Evolutionary conservation across 2,797 vertebrate species (phyloP), one percentile per base, ranked within the genome.

Genomic region (Enteromius radiatus): DNA sequence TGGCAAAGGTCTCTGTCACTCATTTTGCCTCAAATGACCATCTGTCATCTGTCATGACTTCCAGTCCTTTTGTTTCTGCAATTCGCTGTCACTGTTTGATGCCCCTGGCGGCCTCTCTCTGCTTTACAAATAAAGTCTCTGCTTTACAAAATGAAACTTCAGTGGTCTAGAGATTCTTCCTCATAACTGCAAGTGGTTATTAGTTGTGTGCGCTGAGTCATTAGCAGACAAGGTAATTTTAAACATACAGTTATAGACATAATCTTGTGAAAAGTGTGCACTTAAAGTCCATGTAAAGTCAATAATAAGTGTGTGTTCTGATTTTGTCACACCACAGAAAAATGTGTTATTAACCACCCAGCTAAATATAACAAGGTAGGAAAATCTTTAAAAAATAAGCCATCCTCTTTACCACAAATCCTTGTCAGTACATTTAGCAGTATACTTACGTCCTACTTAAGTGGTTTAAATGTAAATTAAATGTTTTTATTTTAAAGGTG

Each of bases 1-100:
- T 38, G 45, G 6, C 76, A 78, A 78, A 78, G 76, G 76, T 38
- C 45, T 5, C 11, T n/a, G 76, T 65, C 43, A 49, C 19, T 78
- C 76, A 49, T 15, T 45, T 49, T 7, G 1, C 63, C 43, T 78
- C 19, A 67, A 78, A 78, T 78, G 28, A 54, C 43, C 28, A 52
- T 36, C 56, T 76, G 49, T 56, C 31, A 75, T 9, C n/a, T n/a
- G n/a, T n/a, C n/a, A 75, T 26, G 12, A 75, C 71, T 38, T 75
- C 12, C 21, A 38, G 71, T 38, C 71, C 21, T 52, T 38, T 54
- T 75, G 71, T 75, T 56, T 75, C 49, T 26, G 28, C 45, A 52
- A 33, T 49, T 49, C 0, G 4, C 45, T 21, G 71, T 74, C 49
- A 74, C 12, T 74, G 21, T 36, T 36, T 6, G 33, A 74, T 2